Conservation (phyloP, 2,113 vertebrate species). For the Romanogobio albipinnatus region DNA sequence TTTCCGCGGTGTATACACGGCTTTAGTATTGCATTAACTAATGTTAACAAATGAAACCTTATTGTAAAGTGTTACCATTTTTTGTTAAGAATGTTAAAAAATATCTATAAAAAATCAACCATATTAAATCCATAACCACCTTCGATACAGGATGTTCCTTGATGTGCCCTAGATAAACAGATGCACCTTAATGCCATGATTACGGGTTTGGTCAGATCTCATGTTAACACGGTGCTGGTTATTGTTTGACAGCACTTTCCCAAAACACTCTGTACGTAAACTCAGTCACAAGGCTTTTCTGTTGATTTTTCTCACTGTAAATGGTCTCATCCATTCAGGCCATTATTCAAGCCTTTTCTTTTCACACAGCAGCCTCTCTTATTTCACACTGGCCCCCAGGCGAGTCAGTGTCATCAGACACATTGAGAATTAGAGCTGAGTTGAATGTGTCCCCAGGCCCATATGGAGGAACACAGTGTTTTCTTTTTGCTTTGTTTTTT, state of each 20-base stretch:
- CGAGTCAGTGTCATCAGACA: constrained; percentile 74
- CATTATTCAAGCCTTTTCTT: constrained; percentile 46
- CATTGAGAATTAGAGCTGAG: constrained; percentile 51
- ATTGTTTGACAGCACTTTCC: constrained; percentile 2
- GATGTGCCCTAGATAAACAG: not conserved
- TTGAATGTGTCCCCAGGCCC: constrained; percentile 21
- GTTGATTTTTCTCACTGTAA: constrained; percentile 19
- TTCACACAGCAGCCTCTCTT: constrained; percentile 65
- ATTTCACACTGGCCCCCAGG: constrained; percentile 70
- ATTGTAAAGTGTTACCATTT: too few relatives aligned
- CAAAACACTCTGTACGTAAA: not conserved
- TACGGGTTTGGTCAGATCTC: not conserved
- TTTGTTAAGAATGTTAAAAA: too few relatives aligned
- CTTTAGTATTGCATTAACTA: too few relatives aligned
- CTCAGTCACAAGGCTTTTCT: constrained; percentile 62
- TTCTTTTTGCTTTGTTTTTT: constrained; percentile 18
- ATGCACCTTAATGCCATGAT: not conserved
- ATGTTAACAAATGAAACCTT: too few relatives aligned
- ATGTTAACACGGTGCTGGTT: not conserved
- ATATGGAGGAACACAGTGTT: not conserved
- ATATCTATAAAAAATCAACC: not conserved
- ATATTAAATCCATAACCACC: not conserved
- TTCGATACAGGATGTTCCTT: not conserved
- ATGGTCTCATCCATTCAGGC: constrained; percentile 29
- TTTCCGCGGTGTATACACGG: too few relatives aligned